A percentile compares a stretch with the other conserved stretches of the same genome.
These are phyloP conservation scores for Rallus crepitans DNA, from an alignment of 2,797 vertebrate genomes.

Conservation along the genomic window DNA sequence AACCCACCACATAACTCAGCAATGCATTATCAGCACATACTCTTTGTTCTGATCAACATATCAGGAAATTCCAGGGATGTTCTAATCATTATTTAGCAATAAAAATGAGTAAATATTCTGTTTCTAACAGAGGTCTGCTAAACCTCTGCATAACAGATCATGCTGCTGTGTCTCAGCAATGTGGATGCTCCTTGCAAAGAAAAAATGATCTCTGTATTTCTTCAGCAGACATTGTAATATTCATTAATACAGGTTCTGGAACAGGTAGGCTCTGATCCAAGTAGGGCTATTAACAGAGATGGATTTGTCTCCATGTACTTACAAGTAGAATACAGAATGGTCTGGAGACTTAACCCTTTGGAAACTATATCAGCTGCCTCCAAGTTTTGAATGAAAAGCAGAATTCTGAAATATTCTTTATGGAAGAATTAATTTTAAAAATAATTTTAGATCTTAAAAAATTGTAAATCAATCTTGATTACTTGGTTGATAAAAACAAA, in stretches of 20 bases:
- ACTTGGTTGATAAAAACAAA: background rate
- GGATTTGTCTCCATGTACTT: rapidly evolving
- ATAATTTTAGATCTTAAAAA: background rate
- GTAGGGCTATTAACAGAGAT: background rate
- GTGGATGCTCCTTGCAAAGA: background rate
- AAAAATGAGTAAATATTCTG: background rate
- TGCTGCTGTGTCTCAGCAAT: background rate
- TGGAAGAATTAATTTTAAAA: background rate
- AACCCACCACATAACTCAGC: background rate
- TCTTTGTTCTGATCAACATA: background rate
- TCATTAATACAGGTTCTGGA: background rate
- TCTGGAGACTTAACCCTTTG: background rate
- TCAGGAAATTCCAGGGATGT: background rate
- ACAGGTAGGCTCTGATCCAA: background rate
- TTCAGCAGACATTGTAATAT: background rate
- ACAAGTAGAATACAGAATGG: background rate
- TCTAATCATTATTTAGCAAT: background rate
- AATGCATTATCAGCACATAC: background rate
- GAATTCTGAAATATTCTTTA: background rate
- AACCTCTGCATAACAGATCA: background rate
- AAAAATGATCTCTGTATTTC: background rate
- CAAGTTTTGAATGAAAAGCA: background rate
- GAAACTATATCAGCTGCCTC: background rate
- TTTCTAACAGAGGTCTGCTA: background rate
- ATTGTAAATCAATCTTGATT: background rate